These are phyloP conservation scores for Perognathus longimembris DNA, from an alignment of 2,113 vertebrate species.

Conservation along the genomic window DNA sequence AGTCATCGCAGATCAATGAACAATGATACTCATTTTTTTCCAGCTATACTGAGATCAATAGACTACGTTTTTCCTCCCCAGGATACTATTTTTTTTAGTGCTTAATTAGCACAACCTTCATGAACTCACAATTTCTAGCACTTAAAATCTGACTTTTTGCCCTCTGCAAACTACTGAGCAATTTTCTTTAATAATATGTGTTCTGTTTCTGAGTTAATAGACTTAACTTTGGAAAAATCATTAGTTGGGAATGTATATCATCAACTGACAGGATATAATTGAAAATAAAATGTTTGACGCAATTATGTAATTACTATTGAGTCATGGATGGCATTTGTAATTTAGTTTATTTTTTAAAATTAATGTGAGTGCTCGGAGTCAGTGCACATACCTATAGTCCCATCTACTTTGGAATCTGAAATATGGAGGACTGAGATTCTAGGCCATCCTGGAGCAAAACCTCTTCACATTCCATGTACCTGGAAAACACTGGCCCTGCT, in stretches of 20 bases:
- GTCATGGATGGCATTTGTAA: too few relatives aligned
- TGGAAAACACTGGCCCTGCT: too few relatives aligned
- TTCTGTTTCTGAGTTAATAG: neutral
- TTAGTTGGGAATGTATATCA: neutral
- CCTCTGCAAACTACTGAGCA: neutral
- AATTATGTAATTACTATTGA: neutral
- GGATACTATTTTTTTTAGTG: constrained; percentile 23
- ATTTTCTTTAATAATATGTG: neutral
- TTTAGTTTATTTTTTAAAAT: too few relatives aligned
- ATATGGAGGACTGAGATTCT: too few relatives aligned
- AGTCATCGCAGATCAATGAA: constrained; percentile 19
- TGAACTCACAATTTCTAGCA: constrained; percentile 37
- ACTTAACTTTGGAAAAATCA: neutral
- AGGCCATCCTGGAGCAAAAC: too few relatives aligned
- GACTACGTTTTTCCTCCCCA: neutral
- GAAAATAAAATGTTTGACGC: neutral
- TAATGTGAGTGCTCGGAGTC: neutral
- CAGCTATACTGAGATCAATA: constrained; percentile 13
- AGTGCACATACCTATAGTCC: neutral
- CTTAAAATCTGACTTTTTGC: constrained; percentile 22
- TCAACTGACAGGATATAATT: neutral
- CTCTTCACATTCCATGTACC: too few relatives aligned
- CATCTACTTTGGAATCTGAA: too few relatives aligned
- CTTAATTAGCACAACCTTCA: constrained; percentile 30
- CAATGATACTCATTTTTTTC: constrained; percentile 39